Conservation (phyloP, 2,888 invertebrate genomes). For the Pyrrhosoma nymphula region DNA sequence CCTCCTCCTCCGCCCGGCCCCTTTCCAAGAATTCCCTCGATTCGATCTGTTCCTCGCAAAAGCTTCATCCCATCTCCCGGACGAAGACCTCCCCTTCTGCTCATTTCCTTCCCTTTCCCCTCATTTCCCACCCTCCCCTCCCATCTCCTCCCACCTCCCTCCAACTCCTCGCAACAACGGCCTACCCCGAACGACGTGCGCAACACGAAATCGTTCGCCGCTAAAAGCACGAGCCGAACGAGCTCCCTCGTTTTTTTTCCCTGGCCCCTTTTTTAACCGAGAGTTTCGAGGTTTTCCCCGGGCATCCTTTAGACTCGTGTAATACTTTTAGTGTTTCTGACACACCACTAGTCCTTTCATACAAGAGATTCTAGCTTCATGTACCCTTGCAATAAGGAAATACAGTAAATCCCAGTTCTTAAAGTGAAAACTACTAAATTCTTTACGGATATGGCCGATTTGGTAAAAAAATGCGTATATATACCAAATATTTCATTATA, state of each 20-base stretch:
- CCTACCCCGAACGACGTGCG: neutral
- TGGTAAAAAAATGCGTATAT: too few species aligned
- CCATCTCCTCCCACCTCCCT: neutral
- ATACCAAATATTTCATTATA: too few species aligned
- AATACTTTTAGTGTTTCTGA: too few species aligned
- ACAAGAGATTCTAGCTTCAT: too few species aligned
- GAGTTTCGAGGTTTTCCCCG: neutral
- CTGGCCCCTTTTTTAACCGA: neutral
- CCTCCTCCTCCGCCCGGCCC: neutral
- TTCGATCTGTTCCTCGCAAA: neutral
- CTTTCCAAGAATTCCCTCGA: neutral
- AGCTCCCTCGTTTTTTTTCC: too few species aligned
- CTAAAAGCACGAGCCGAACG: neutral
- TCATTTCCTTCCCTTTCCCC: too few species aligned
- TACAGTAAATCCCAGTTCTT: too few species aligned
- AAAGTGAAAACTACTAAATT: too few species aligned
- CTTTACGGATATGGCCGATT: too few species aligned
- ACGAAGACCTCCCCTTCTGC: neutral
- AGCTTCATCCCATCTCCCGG: constrained; percentile 11
- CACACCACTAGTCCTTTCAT: too few species aligned
- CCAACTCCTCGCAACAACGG: neutral
- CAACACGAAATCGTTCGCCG: neutral
- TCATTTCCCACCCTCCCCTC: neutral
- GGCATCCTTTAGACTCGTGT: too few species aligned
- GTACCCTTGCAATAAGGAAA: too few species aligned